Evolutionary conservation across 2,113 vertebrate species (phyloP).

Genomic region (Malurus cyaneus): DNA sequence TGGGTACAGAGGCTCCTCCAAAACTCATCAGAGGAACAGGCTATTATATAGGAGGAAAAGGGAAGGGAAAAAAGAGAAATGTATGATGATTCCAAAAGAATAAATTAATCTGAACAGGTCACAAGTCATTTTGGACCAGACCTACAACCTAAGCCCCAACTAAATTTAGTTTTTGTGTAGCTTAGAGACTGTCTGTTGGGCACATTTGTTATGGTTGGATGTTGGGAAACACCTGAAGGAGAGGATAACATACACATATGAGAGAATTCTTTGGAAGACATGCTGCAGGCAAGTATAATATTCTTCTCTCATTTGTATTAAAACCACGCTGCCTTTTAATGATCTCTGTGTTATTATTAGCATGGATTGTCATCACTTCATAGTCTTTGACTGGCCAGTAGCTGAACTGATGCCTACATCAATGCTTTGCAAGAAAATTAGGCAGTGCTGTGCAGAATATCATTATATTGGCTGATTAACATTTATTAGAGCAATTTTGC

Average conservation of each 20-base stretch:
- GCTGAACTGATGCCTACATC: background rate
- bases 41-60: background rate
- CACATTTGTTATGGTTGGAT: background rate
- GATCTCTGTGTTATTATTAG: background rate
- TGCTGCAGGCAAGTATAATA: background rate
- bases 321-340: background rate
- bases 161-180: background rate
- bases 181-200: background rate
- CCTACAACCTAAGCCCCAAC: background rate
- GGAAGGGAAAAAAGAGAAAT: background rate
- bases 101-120: background rate
- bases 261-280: background rate
- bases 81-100: background rate
- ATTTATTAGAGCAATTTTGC: slow-evolving; percentile 15
- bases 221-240: background rate
- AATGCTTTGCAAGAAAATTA: slow-evolving; percentile 2
- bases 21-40: background rate
- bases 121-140: background rate
- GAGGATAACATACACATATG: background rate
- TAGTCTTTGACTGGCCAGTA: background rate
- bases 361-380: background rate
- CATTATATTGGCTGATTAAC: slow-evolving; percentile 23
- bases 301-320: background rate
- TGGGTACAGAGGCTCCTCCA: background rate
- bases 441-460: background rate